A percentile compares a stretch with the other conserved stretches of the same genome.
Evolutionary conservation across 2,113 vertebrate genomes (phyloP).

Genomic region (Alectura lathami): DNA sequence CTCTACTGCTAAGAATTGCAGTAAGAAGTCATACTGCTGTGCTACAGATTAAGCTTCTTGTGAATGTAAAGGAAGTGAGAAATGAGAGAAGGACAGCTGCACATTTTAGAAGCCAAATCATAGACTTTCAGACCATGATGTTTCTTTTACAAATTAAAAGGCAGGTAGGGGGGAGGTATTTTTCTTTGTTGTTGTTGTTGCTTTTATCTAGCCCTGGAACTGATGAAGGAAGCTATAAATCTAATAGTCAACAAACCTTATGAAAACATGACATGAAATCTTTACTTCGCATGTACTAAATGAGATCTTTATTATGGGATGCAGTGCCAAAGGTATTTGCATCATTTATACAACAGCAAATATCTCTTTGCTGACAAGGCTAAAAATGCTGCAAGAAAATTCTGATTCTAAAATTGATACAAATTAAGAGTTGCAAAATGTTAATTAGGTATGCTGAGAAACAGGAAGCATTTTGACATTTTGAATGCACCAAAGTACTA

Average conservation of each 20-base stretch:
- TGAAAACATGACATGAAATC: not conserved
- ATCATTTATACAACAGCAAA: not conserved
- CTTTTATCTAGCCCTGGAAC: not conserved
- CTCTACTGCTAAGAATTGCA: not conserved
- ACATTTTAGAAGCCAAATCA: not conserved
- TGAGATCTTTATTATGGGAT: not conserved
- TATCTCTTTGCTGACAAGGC: not conserved
- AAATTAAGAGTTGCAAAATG: not conserved
- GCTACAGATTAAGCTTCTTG: not conserved
- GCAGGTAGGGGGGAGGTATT: too few relatives aligned
- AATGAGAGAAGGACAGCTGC: not conserved
- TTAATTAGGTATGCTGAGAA: not conserved
- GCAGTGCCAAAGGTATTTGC: not conserved
- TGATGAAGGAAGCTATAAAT: not conserved
- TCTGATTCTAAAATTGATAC: not conserved
- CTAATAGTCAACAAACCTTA: not conserved
- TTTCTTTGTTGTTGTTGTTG: not conserved
- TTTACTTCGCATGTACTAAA: not conserved
- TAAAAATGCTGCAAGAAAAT: not conserved
- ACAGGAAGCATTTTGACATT: not conserved
- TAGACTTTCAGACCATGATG: not conserved
- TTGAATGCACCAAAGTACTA: not conserved
- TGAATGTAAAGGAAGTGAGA: not conserved
- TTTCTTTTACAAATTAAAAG: not conserved
- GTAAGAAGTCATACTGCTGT: not conserved